Conservation (phyloP, 2,888 invertebrate species). For the Microplitis manilae region DNA sequence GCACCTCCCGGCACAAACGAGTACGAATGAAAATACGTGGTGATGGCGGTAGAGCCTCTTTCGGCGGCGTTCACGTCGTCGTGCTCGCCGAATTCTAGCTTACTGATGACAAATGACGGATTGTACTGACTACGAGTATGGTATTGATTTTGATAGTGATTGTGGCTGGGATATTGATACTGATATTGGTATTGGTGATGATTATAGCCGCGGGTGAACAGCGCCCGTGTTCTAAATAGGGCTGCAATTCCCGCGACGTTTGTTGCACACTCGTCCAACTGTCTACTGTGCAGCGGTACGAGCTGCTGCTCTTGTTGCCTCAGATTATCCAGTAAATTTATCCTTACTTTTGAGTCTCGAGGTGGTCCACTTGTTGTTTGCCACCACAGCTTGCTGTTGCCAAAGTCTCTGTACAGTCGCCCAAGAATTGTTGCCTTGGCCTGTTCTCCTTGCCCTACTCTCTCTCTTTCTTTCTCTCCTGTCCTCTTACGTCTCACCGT, state of each 20-base stretch:
- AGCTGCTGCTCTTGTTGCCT: slow-evolving; percentile 17
- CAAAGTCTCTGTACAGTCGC: slow-evolving; percentile 38
- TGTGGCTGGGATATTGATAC: slow-evolving; percentile 43
- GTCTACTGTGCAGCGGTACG: slow-evolving; percentile 35
- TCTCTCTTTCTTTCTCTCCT: slow-evolving; percentile 26
- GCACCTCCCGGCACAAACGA: slow-evolving; percentile 71
- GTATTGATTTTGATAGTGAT: slow-evolving; percentile 42
- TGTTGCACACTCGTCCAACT: slow-evolving; percentile 33
- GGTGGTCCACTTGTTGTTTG: slow-evolving; percentile 52
- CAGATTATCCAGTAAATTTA: slow-evolving; percentile 34
- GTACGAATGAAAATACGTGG: slow-evolving; percentile 72
- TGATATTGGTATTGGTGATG: slow-evolving; percentile 44
- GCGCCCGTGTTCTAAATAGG: slow-evolving; percentile 40
- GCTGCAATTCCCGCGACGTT: slow-evolving; percentile 31
- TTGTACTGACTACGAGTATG: slow-evolving; percentile 10
- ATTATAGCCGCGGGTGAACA: slow-evolving; percentile 52
- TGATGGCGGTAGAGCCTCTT: slow-evolving; percentile 66
- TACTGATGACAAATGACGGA: slow-evolving; percentile 42
- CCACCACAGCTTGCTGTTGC: slow-evolving; percentile 66
- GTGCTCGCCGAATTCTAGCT: slow-evolving; percentile 44
- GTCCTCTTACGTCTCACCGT: slow-evolving; percentile 26
- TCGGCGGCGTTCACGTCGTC: slow-evolving; percentile 58
- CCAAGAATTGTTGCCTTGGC: not conserved
- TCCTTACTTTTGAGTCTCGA: slow-evolving; percentile 45
- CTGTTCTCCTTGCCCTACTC: slow-evolving; percentile 23